These are phyloP conservation scores for Acrobasis consociella DNA, from an alignment of 2,888 invertebrate genomes.

Conservation along the genomic window DNA sequence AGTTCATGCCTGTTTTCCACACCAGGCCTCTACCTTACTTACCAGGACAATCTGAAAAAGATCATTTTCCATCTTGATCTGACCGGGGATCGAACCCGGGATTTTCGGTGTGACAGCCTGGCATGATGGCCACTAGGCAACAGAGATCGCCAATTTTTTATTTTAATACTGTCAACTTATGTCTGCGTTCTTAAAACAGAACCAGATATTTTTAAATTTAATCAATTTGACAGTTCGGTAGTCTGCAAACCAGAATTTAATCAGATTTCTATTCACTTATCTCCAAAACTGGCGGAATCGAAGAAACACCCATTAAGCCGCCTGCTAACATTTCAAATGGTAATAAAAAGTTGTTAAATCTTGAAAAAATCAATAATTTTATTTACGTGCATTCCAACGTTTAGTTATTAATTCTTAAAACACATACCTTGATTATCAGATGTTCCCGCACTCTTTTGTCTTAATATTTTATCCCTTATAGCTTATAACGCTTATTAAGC, in stretches of 20 bases:
- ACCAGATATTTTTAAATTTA: not conserved
- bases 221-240: not conserved
- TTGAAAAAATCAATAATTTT: not conserved
- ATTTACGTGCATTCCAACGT: not conserved
- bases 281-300: not conserved
- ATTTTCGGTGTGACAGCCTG: too few species aligned
- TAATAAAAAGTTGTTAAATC: not conserved
- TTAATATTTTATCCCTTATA: not conserved
- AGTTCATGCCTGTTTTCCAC: too few species aligned
- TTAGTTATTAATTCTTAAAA: slow-evolving; percentile 1
- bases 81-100: too few species aligned
- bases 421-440: not conserved
- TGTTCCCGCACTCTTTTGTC: not conserved
- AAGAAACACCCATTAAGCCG: not conserved
- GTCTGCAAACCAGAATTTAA: not conserved
- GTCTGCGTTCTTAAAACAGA: not conserved
- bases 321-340: not conserved
- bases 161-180: not conserved
- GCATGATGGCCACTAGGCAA: too few species aligned
- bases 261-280: not conserved
- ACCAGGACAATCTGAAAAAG: too few species aligned
- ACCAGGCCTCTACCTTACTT: too few species aligned
- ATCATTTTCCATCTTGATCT: too few species aligned
- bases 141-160: too few species aligned
- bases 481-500: not conserved